Conservation (phyloP, 2,113 vertebrate species). For the Phrynosoma platyrhinos region DNA sequence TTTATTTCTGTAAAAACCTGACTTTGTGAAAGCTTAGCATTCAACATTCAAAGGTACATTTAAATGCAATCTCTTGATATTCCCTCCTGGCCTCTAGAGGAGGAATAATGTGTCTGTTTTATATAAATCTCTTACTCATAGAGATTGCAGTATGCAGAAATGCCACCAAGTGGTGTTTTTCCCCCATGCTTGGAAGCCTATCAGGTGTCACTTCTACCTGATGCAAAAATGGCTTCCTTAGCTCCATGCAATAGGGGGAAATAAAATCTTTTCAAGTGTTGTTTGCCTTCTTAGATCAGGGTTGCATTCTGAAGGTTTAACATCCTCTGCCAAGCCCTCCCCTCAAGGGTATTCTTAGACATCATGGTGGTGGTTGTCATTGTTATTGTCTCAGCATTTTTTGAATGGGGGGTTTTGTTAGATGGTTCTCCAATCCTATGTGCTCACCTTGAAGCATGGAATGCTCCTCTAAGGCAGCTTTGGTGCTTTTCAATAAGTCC, state of each 20-base stretch:
- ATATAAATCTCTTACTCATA: neutral
- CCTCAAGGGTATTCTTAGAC: too few relatives aligned
- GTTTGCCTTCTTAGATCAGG: too few relatives aligned
- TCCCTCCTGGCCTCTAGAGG: neutral
- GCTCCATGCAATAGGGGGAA: slow-evolving; percentile 27
- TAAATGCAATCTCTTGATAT: neutral
- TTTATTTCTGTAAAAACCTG: too few relatives aligned
- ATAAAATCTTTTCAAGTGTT: slow-evolving; percentile 19
- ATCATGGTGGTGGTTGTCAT: too few relatives aligned
- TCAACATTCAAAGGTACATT: neutral
- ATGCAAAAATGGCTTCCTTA: slow-evolving; percentile 39
- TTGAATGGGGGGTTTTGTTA: too few relatives aligned
- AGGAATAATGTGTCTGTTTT: neutral
- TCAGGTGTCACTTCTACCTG: slow-evolving; percentile 30
- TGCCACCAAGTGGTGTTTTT: slow-evolving; percentile 29
- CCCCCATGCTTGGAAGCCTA: slow-evolving; percentile 29
- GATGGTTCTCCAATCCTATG: too few relatives aligned
- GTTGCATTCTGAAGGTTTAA: too few relatives aligned
- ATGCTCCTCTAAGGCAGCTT: too few relatives aligned
- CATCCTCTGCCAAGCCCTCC: too few relatives aligned
- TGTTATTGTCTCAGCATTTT: too few relatives aligned
- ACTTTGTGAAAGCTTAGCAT: neutral
- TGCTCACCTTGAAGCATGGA: too few relatives aligned
- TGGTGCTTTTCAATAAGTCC: too few relatives aligned
- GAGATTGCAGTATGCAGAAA: slow-evolving; percentile 38